A percentile compares a stretch with the other conserved stretches of the same genome.
Conservation (phyloP, 2,797 vertebrate genomes). For the Etheostoma nigrum region DNA sequence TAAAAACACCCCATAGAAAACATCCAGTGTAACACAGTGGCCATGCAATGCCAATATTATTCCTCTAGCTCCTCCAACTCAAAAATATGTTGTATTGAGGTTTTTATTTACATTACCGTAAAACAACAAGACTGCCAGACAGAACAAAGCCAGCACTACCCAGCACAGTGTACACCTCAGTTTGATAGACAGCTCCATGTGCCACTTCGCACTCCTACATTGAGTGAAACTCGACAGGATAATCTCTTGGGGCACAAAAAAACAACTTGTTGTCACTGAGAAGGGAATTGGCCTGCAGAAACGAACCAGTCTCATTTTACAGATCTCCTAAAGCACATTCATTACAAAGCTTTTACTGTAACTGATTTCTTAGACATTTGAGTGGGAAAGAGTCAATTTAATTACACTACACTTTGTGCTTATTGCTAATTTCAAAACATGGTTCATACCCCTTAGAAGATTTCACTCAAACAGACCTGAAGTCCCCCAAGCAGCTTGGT, state of each 20-base stretch:
- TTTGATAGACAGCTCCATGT: constrained; percentile 83
- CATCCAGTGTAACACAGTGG: background rate
- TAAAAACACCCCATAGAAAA: constrained; percentile 6
- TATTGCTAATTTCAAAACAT: background rate
- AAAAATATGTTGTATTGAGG: background rate
- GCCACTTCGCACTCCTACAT: constrained; percentile 59
- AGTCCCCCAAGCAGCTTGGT: background rate
- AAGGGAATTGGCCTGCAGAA: constrained; percentile 20
- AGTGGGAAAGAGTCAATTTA: background rate
- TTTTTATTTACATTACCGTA: background rate
- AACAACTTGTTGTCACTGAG: constrained; percentile 70
- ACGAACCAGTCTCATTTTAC: constrained; percentile 28
- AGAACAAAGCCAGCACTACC: constrained; percentile 51
- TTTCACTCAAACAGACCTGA: background rate
- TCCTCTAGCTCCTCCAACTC: background rate
- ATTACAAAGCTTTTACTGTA: background rate
- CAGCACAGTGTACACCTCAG: constrained; percentile 58
- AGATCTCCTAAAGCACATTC: background rate
- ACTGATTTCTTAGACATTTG: background rate
- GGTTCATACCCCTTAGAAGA: background rate
- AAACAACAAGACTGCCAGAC: background rate
- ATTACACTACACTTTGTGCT: background rate
- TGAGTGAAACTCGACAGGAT: constrained; percentile 75
- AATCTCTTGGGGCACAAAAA: constrained; percentile 64
- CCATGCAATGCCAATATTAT: background rate